Evolutionary conservation across 2,113 vertebrate species (phyloP), one percentile per base, ranked within the genome.

Genomic region (Psephotus haematonotus): DNA sequence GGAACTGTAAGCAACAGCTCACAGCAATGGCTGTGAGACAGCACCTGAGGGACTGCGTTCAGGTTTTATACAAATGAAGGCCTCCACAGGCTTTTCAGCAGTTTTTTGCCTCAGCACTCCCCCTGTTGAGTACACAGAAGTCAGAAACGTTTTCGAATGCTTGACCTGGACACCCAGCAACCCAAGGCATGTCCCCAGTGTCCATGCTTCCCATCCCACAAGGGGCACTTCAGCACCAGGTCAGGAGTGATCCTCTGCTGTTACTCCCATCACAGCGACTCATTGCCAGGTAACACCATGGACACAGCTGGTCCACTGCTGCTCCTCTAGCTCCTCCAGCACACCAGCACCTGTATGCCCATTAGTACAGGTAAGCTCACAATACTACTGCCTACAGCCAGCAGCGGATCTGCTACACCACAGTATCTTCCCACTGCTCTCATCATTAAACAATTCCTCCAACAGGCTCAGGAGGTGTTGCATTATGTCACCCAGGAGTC

Each of bases 31-130:
- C 46, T 49, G 57, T 1, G 0, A 76, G 39, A 76, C 9, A 47
- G 23, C 52, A 82, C 18, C 29, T 17, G 16, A 55, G 15, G 41
- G 50, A 33, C 39, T n/a, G 20, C 1, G 0, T n/a, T 64, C 0
- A 1, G 13, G 22, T 47, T 92, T 84, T 65, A 75, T 2, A 29
- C 7, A 69, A 75, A 47, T 52, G 6, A 88, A 59, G 28, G 20
- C 8, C 22, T 65, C 69, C 2, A 6, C 2, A 6, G 27, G 31
- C 18, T 80, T 80, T 72, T 18, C 76, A 65, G 23, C 52, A 17
- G 7, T 43, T 49, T 82, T 90, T 80, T 25, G 67, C 39, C 31
- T 67, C 9, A 3, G 24, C 31, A 41, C 16, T 57, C 22, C 7
- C 10, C 17, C 7, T 57, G 33, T 2, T 0, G 18, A 35, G 23